phyloP scores from a whole-genome alignment of 2,797 vertebrate genomes.

The Cygnus olor region DNA sequence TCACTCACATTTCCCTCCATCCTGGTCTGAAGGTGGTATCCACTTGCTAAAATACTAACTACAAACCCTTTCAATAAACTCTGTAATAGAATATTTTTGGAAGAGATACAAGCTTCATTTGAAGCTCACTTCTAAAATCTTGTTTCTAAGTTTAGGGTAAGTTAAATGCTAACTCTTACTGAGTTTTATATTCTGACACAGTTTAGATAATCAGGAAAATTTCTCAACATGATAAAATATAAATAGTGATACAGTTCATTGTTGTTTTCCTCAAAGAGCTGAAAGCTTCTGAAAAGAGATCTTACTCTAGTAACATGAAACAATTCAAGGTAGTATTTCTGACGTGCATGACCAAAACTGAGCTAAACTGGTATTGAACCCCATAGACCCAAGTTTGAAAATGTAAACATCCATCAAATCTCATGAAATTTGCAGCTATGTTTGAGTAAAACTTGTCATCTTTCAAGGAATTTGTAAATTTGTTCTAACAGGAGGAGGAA shows the following conservation, averaged over 20 bases:
- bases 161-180: neutral
- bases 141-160: neutral
- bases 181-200: neutral
- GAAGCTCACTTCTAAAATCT: neutral
- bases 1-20: neutral
- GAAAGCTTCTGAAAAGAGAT: neutral
- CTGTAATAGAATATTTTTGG: neutral
- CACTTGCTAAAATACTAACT: neutral
- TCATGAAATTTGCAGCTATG: neutral
- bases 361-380: neutral
- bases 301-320: neutral
- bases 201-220: neutral
- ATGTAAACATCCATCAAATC: neutral
- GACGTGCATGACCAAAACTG: neutral
- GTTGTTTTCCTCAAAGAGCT: neutral
- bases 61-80: neutral
- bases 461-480: neutral
- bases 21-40: neutral
- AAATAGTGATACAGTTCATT: neutral
- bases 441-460: neutral
- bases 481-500: neutral
- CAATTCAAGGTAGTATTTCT: neutral
- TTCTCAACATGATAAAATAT: neutral
- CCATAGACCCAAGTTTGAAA: neutral
- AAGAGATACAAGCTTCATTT: neutral